phyloP scores from a whole-genome alignment of 2,888 invertebrate species.

The Diploptera punctata region DNA sequence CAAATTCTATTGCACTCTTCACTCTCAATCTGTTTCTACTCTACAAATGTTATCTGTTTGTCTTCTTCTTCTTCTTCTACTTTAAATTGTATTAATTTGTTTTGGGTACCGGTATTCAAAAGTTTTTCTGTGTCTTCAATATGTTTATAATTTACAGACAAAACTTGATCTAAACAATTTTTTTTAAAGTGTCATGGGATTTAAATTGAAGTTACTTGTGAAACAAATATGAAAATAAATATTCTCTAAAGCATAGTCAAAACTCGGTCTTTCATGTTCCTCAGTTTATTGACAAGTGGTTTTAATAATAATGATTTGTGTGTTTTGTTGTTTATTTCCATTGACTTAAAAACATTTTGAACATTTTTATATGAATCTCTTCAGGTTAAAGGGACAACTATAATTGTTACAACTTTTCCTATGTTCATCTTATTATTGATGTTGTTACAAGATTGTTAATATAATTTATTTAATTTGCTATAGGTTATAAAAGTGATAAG shows the following conservation, averaged over 20 bases:
- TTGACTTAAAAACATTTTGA: background rate
- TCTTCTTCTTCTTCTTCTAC: too few relatives aligned
- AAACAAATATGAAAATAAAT: too few relatives aligned
- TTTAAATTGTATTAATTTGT: too few relatives aligned
- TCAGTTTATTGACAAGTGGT: conserved; percentile 13
- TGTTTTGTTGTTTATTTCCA: conserved; percentile 12
- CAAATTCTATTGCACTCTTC: too few relatives aligned
- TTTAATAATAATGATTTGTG: conserved; percentile 9
- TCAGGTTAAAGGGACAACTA: background rate
- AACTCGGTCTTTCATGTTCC: background rate
- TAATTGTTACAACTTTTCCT: conserved; percentile 25
- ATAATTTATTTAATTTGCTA: conserved; percentile 23
- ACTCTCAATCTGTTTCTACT: too few relatives aligned
- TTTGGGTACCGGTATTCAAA: too few relatives aligned
- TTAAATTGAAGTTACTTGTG: too few relatives aligned
- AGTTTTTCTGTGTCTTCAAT: too few relatives aligned
- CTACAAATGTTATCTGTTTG: too few relatives aligned
- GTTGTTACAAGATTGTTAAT: conserved; percentile 25
- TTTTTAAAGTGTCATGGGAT: too few relatives aligned
- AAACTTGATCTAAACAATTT: too few relatives aligned
- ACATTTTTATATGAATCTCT: conserved; percentile 21
- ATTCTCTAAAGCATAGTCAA: background rate
- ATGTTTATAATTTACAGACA: too few relatives aligned
- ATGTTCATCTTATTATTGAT: conserved; percentile 24
- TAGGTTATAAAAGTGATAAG: background rate